Base-by-base conservation (phyloP, 2,888 invertebrate species). In the Drosophila meridionalis region DNA sequence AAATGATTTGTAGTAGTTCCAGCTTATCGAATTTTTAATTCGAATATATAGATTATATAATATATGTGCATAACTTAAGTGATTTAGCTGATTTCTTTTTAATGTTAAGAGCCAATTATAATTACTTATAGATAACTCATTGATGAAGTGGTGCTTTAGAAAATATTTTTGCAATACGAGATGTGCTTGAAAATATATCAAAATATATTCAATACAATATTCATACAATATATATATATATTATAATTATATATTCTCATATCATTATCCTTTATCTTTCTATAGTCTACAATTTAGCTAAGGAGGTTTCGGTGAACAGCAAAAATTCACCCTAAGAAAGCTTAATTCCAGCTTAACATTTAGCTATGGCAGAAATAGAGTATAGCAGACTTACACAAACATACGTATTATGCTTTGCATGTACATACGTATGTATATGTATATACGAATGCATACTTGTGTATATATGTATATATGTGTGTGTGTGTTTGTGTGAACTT, bases 401-500 rank as follows among this genome's bases (percentile, higher is more conserved):
- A 4, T 40, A 36, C 11, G 9, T 7, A 20, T 1, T 5, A 28
- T 26, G 28, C 53, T 55, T 6, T 62, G n/a, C 26, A 60, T 70
- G 56, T 52, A 20, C 20, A 59, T 48, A 52, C n/a, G 1, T 45
- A 36, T 43, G 4, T 5, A 47, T 57, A 36, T 20, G 14, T 14
- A 36, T 47, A 6, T n/a, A 40, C 3, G n/a, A n/a, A 40, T 40
- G 40, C 34, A 42, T 40, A 14, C 40, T n/a, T 38, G 38, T 47
- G 9, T 61, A 52, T 20, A 20, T 20, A 20, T 20, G 20, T 20
- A 20, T 20, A 20, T 20, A 20, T 20, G 20, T 62, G 52, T 72
- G 53, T 48, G 53, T 69, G 52, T 45, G 48, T 28, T 12, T 30
- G 52, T 60, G 65, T 83, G 83, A 83, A 87, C 88, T 83, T 83